Base-by-base conservation (phyloP, 2,113 vertebrate species). In the Pelodiscus sinensis region DNA sequence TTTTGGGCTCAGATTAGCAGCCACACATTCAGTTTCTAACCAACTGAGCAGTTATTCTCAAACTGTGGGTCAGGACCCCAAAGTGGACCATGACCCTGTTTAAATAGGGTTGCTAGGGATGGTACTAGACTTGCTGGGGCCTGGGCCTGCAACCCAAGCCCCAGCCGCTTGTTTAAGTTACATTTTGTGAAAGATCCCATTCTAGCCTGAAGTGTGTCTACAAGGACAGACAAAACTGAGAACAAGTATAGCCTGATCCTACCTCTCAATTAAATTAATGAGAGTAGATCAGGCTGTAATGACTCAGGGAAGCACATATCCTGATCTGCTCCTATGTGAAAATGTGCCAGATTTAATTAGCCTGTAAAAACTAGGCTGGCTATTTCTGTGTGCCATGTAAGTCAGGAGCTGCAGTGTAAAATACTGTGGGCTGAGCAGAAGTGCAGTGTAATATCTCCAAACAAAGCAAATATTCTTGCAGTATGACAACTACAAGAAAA, bases 171-270 rank as follows among this genome's bases (percentile, higher is more conserved):
- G 52, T 85, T 15, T 35, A 82, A 24, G 50, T 50, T 54, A 54
- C 51, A 54, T 68, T 84, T 31, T 65, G 44, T 35, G 78, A 13
- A 44, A 60, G 86, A 54, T 18, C 38, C 84, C 38, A 24, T 85
- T 93, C 71, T 83, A 82, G 81, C 29, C 60, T 80, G 58, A 52
- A 24, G n/a, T 31, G 2, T 25, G 75, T 9, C 65, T 71, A 71
- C 65, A 84, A 90, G 54, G 22, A 82, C 44, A 89, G 16, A 31
- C 31, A 68, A 83, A 86, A 55, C 9, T 15, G 1, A 19, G 50
- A 84, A 24, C 27, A 92, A 29, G 87, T 22, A 15, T 56, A 56
- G 68, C 84, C 93, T 94, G n/a, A 54, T 89, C 38, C 75, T 85
- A 21, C 29, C 89, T 19, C 65, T 31, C 24, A 13, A 0, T 2